phyloP scores from a whole-genome alignment of 37 sponge, comb jelly and placozoan genomes.

The Cladorhizidae sp. region DNA sequence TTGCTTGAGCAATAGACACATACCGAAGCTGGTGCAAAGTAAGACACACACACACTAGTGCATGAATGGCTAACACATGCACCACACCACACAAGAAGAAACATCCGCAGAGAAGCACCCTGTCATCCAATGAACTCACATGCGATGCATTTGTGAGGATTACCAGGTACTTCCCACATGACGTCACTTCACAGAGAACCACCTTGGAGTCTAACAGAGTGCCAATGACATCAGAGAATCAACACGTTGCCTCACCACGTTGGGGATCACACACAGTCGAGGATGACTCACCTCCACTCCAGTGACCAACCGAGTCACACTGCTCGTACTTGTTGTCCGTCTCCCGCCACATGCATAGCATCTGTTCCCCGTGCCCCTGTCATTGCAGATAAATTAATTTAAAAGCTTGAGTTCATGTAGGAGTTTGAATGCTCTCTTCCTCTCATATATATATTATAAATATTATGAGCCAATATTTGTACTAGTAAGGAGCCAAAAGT shows the following conservation, averaged over 20 bases:
- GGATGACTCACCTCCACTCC: background rate
- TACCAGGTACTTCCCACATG: slow-evolving; percentile 11
- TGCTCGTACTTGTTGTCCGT: background rate
- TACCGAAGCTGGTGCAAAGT: background rate
- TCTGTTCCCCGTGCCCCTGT: slow-evolving; percentile 10
- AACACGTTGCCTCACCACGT: too few relatives aligned
- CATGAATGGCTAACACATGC: background rate
- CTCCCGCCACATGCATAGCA: slow-evolving; percentile 24
- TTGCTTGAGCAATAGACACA: too few relatives aligned
- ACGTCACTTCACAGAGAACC: slow-evolving; percentile 9
- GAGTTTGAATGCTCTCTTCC: too few relatives aligned
- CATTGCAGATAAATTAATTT: background rate
- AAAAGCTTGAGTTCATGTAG: too few relatives aligned
- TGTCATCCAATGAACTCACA: background rate
- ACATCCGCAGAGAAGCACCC: background rate
- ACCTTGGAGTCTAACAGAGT: background rate
- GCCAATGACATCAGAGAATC: too few relatives aligned
- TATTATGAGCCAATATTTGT: too few relatives aligned
- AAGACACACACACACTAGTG: background rate
- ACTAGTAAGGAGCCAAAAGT: too few relatives aligned
- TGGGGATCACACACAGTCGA: too few relatives aligned
- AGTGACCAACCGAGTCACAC: background rate
- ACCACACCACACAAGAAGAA: background rate
- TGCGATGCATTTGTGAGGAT: background rate
- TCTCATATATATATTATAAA: too few relatives aligned